Conservation (phyloP, 2,113 vertebrate genomes). For the Montifringilla adamsi region DNA sequence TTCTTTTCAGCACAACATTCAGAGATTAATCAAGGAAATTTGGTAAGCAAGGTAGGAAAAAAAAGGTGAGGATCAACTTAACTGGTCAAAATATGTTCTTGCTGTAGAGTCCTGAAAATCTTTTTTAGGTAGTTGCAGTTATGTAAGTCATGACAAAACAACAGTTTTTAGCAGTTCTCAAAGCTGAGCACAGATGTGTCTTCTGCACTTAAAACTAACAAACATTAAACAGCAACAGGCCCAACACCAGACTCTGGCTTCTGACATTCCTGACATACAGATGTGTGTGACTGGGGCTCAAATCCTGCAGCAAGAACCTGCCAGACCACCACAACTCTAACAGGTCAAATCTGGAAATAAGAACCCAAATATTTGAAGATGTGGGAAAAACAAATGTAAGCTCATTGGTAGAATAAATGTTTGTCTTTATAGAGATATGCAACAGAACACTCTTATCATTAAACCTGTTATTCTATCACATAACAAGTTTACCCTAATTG, state of each 20-base stretch:
- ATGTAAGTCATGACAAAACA: neutral
- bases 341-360: neutral
- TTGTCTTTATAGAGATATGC: neutral
- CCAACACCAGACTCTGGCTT: neutral
- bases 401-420: neutral
- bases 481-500: constrained; percentile 13
- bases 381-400: neutral
- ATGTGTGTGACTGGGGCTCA: neutral
- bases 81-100: neutral
- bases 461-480: constrained; percentile 25
- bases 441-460: constrained; percentile 36
- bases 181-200: neutral
- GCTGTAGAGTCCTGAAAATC: neutral
- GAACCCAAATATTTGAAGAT: neutral
- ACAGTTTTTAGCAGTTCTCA: neutral
- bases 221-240: neutral
- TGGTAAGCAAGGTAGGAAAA: neutral
- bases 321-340: neutral
- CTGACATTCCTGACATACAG: neutral
- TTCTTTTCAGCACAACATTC: neutral
- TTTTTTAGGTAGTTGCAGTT: neutral
- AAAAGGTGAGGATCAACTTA: neutral
- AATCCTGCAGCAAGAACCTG: neutral
- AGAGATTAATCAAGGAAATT: neutral
- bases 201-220: neutral